These are phyloP conservation scores for Anguilla obscura DNA, from an alignment of 2,797 vertebrate genomes.

Conservation along the genomic window DNA sequence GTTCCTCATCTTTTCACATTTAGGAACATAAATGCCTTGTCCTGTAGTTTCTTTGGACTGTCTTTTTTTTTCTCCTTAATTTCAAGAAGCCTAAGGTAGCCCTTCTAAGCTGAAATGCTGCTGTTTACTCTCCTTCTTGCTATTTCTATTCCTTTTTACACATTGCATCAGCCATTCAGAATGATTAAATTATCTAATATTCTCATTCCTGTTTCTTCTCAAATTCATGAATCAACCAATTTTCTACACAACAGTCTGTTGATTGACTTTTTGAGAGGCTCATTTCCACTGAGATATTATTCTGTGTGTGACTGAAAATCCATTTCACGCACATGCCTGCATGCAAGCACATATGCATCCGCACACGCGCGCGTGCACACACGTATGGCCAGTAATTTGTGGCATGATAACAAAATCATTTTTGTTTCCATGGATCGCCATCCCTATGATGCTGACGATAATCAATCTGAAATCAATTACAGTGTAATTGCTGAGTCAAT, in stretches of 20 bases:
- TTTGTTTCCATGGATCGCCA: constrained; percentile 57
- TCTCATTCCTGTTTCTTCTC: constrained; percentile 11
- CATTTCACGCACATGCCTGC: neutral
- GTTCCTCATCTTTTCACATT: neutral
- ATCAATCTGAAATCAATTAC: constrained; percentile 89
- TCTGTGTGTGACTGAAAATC: neutral
- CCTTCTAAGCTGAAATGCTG: neutral
- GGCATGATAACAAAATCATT: constrained; percentile 33
- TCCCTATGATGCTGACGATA: constrained; percentile 69
- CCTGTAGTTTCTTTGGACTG: neutral
- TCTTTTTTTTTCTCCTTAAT: neutral
- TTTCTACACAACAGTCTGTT: constrained; percentile 12
- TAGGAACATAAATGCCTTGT: neutral
- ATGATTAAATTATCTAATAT: constrained; percentile 19
- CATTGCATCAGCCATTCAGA: constrained; percentile 12
- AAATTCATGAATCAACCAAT: constrained; percentile 20
- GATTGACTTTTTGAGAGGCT: constrained; percentile 15
- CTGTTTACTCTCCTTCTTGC: neutral
- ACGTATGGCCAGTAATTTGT: neutral
- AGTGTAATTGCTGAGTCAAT: constrained; percentile 84
- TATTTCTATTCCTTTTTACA: constrained; percentile 12
- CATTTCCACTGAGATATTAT: constrained; percentile 1
- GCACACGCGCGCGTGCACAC: constrained; percentile 27
- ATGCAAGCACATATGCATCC: neutral
- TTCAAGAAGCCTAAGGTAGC: constrained; percentile 10